Base-by-base conservation (phyloP, 2,797 vertebrate species). In the Melanotaenia pygmaea region DNA sequence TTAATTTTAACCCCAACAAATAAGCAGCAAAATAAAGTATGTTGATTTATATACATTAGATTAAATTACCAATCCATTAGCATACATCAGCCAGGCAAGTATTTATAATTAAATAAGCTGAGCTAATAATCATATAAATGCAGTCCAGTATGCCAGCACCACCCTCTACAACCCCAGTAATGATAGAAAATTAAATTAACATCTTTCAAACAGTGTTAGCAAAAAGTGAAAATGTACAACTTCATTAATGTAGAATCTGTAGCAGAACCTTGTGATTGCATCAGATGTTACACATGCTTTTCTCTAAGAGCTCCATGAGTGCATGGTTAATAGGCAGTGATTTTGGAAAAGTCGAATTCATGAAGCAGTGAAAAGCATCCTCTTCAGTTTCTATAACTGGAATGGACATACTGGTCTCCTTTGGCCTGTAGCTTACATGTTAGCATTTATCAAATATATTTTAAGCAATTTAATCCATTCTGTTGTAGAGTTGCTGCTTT, bases 211-310 rank as follows among this genome's bases (percentile, higher is more conserved):
- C 9, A 13, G 13, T 45, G 20, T 58, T 43, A 59, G 32, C n/a
- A 22, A 59, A 26, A 59, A 50, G 43, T 22, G 24, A 45, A 13
- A n/a, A 45, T 32, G 11, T 32, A 20, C 22, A 58, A 13, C 20
- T 45, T 47, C 5, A 3, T 22, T 47, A 56, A 45, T 3, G 20
- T 20, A 30, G n/a, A n/a, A 32, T 26, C 14, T 53, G 30, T 43
- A 18, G 47, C 18, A 53, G 34, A 54, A 40, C 12, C 38, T 16
- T 28, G 35, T 40, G 40, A 34, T 30, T 45, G 7, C 10, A 32
- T 62, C 45, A 71, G 6, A 24, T 18, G 30, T 32, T 32, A 40
- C 69, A 64, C 28, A 60, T 58, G 70, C 65, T 67, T n/a, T 10
- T 58, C 14, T 5, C 24, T 32, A 45, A 47, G 66, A 10, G 16